Evolutionary conservation across 2,113 vertebrate species (phyloP).

Genomic region (Nycticebus coucang): DNA sequence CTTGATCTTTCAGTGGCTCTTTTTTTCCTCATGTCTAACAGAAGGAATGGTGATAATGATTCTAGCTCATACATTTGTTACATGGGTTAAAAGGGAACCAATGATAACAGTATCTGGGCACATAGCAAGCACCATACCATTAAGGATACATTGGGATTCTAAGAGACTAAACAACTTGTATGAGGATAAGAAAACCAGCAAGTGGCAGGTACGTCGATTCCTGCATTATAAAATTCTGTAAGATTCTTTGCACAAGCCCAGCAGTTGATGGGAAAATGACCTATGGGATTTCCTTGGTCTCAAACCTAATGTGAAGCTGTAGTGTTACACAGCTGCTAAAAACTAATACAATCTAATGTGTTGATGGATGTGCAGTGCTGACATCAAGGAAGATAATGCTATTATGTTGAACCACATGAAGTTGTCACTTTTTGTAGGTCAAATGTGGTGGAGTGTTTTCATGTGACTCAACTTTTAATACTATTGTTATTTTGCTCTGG

Average conservation of each 20-base stretch:
- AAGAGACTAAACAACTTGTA: not conserved
- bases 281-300: constrained; percentile 22
- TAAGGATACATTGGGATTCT: not conserved
- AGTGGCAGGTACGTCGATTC: constrained; percentile 9
- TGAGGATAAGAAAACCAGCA: not conserved
- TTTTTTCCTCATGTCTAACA: not conserved
- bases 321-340: constrained; percentile 15
- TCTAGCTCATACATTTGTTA: not conserved
- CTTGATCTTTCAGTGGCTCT: not conserved
- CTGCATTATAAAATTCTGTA: not conserved
- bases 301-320: not conserved
- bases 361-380: not conserved
- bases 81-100: not conserved
- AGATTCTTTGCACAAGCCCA: constrained; percentile 13
- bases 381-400: constrained; percentile 30
- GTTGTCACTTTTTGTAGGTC: constrained; percentile 31
- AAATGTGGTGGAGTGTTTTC: constrained; percentile 25
- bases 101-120: not conserved
- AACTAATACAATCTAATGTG: constrained; percentile 1
- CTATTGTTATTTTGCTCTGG: not conserved
- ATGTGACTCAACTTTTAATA: not conserved
- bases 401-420: not conserved
- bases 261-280: constrained; percentile 52
- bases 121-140: not conserved
- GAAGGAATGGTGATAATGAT: not conserved